Base-by-base conservation (phyloP, 2,113 vertebrate species). In the Stegastes partitus region DNA sequence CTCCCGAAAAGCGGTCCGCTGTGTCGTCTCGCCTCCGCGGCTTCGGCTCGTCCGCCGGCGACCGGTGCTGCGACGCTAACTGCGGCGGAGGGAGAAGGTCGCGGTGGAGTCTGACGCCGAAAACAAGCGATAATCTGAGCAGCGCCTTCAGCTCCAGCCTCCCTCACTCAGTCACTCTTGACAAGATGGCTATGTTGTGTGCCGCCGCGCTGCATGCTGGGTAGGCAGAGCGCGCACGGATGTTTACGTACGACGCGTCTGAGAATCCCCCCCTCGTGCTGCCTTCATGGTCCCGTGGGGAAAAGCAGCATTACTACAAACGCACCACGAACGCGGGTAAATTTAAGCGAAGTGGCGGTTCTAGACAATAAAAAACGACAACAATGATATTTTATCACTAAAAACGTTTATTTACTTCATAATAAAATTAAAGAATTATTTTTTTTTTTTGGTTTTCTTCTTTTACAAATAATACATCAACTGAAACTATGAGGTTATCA, bases 101-200 rank as follows among this genome's bases (percentile, higher is more conserved):
- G 5, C 28, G 39, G 15, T 47, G 11, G 42, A 73, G 79, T 69
- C 22, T 81, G 1, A 71, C 34, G 53, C 57, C 73, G 80, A 15
- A 53, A 63, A 71, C 31, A 69, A 87, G 62, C 9, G 64, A 57
- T 65, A 57, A 47, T 67, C 78, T 50, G 56, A 81, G 83, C 79
- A 82, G 75, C 87, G 69, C 49, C 68, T 1, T 64, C 87, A 80
- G 77, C 79, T 84, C 88, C 86, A 86, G 82, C 87, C 85, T 87
- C 84, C 85, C 84, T 89, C 81, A 21, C 85, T 76, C 74, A 74
- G 68, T 77, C 69, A 82, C 81, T 89, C 86, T 71, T 91, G 91
- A 91, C 92, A 93, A 93, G 92, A 93, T 93, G 92, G 91, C 92
- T 92, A 91, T 93, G 90, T 91, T 92, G 90, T 88, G 64, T 84